Evolutionary conservation across 2,797 vertebrate species (phyloP).

Genomic region (Enteromius anoplus): DNA sequence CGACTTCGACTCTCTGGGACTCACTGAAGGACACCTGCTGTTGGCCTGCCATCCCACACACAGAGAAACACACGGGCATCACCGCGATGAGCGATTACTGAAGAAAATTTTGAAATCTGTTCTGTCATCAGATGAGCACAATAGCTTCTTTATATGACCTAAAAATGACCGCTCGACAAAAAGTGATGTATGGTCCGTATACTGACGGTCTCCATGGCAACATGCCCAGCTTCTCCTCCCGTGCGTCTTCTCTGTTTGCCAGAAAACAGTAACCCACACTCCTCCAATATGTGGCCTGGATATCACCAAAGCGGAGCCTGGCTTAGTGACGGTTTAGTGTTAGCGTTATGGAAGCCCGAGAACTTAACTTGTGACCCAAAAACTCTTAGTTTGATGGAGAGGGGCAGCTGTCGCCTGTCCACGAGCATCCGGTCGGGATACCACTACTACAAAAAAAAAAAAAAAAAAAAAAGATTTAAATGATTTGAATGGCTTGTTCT

Average conservation of each 20-base stretch:
- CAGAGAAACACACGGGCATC: constrained; percentile 36
- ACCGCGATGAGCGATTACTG: constrained; percentile 44
- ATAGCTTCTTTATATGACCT: constrained; percentile 39
- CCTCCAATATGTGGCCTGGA: constrained; percentile 64
- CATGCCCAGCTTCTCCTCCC: constrained; percentile 54
- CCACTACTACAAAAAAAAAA: constrained; percentile 8
- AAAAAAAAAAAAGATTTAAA: not conserved
- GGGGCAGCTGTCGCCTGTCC: constrained; percentile 73
- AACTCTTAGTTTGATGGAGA: constrained; percentile 70
- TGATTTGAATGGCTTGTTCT: not conserved
- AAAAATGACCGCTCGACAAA: constrained; percentile 27
- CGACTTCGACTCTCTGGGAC: constrained; percentile 66
- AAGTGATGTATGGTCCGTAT: constrained; percentile 61
- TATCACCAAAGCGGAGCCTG: constrained; percentile 67
- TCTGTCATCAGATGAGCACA: constrained; percentile 28
- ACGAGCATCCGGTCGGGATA: constrained; percentile 22
- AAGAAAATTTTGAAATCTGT: constrained; percentile 23
- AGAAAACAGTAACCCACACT: constrained; percentile 62
- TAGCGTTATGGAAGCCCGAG: constrained; percentile 69
- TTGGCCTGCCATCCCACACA: constrained; percentile 46
- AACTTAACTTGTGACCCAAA: constrained; percentile 76
- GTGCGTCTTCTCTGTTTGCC: constrained; percentile 24
- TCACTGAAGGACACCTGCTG: constrained; percentile 77
- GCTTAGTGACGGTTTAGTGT: constrained; percentile 68
- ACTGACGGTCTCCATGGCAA: constrained; percentile 72